A percentile compares a stretch with the other conserved stretches of the same genome.
These are phyloP conservation scores for Fregata magnificens DNA, from an alignment of 2,113 vertebrate genomes.

Conservation along the genomic window DNA sequence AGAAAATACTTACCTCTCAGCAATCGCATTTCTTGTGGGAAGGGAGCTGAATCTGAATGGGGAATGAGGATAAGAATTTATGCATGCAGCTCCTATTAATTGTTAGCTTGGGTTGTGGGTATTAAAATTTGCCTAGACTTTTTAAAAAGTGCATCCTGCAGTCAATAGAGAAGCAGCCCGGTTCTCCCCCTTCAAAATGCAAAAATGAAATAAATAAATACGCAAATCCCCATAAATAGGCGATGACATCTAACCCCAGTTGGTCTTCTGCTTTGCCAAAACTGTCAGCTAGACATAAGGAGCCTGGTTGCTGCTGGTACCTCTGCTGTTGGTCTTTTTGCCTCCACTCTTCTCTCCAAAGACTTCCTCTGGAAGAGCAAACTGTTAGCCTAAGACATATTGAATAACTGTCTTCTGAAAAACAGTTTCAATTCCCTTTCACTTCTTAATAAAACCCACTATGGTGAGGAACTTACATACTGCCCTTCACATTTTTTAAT, in stretches of 20 bases:
- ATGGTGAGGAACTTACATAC: background rate
- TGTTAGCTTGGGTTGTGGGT: background rate
- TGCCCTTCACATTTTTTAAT: background rate
- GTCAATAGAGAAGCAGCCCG: background rate
- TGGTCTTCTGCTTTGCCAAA: conserved; percentile 5
- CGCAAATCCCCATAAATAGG: conserved; percentile 7
- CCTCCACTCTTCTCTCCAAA: conserved; percentile 22
- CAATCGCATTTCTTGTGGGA: conserved; percentile 18
- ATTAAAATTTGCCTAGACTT: conserved; percentile 2
- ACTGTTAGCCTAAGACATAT: conserved; percentile 37
- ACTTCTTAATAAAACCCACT: conserved; percentile 1
- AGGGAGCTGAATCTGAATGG: background rate
- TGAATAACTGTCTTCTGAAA: conserved; percentile 50
- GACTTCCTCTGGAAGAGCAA: conserved; percentile 31
- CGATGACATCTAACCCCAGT: conserved; percentile 12
- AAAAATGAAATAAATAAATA: conserved; percentile 32
- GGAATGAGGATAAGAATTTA: background rate
- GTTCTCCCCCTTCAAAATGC: background rate
- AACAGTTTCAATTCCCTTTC: conserved; percentile 25
- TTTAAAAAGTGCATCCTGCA: background rate
- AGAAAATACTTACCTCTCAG: conserved; percentile 6
- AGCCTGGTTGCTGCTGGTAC: conserved; percentile 2
- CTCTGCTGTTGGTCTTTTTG: conserved; percentile 1
- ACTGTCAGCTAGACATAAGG: background rate
- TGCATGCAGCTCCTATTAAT: conserved; percentile 21